These are phyloP conservation scores for Platichthys flesus DNA, from an alignment of 2,113 vertebrate species.

Conservation along the genomic window DNA sequence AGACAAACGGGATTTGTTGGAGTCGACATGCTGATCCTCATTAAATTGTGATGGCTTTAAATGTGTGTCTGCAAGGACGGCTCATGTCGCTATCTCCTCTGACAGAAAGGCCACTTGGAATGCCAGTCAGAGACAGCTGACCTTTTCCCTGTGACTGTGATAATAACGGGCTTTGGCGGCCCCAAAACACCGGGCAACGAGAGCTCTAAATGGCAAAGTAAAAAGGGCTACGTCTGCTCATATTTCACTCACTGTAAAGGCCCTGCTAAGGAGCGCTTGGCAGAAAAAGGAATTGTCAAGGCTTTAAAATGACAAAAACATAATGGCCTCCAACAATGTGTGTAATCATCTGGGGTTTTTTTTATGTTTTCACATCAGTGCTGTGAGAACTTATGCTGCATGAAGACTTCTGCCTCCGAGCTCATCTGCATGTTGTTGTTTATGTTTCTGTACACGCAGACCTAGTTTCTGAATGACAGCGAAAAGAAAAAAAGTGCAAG, in stretches of 20 bases:
- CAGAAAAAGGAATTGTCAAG: slow-evolving; percentile 35
- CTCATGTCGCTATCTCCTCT: slow-evolving; percentile 57
- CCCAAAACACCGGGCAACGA: slow-evolving; percentile 50
- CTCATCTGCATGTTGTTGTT: slow-evolving; percentile 40
- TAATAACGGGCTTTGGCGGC: slow-evolving; percentile 58
- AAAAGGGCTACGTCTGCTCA: slow-evolving; percentile 51
- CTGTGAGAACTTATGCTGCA: slow-evolving; percentile 40
- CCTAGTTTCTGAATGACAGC: slow-evolving; percentile 38
- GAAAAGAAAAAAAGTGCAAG: background rate
- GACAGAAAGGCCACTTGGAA: slow-evolving; percentile 73
- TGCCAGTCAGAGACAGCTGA: slow-evolving; percentile 73
- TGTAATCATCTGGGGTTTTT: slow-evolving; percentile 29
- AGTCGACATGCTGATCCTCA: slow-evolving; percentile 55
- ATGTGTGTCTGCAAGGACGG: slow-evolving; percentile 48
- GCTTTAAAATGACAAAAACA: slow-evolving; percentile 5
- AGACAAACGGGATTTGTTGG: slow-evolving; percentile 58
- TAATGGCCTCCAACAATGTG: slow-evolving; percentile 13
- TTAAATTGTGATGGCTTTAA: slow-evolving; percentile 64
- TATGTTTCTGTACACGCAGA: slow-evolving; percentile 33
- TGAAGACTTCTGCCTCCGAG: slow-evolving; percentile 40
- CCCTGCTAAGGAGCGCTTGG: slow-evolving; percentile 43
- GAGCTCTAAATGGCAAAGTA: slow-evolving; percentile 59
- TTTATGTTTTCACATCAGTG: slow-evolving; percentile 39
- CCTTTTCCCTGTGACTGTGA: slow-evolving; percentile 75
- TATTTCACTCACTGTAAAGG: slow-evolving; percentile 54